Percentiles rank a stretch among this genome's conserved stretches.
Conservation (phyloP, 2,797 vertebrate species). For the Premnoplex brunnescens region DNA sequence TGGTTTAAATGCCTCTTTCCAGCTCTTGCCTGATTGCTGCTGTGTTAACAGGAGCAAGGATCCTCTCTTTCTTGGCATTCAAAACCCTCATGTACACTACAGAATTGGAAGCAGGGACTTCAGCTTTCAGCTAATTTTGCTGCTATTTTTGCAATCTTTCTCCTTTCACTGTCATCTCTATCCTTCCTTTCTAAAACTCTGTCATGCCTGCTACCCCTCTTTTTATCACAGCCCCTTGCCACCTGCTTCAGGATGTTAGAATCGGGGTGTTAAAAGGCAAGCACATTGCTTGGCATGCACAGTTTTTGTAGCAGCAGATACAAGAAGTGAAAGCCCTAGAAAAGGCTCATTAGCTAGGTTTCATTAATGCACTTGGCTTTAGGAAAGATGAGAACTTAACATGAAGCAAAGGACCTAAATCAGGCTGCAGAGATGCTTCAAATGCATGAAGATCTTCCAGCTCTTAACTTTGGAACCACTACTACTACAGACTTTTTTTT, state of each 20-base stretch:
- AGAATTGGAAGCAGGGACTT: not conserved
- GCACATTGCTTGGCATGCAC: not conserved
- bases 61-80: not conserved
- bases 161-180: not conserved
- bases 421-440: not conserved
- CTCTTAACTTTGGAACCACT: not conserved
- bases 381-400: not conserved
- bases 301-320: not conserved
- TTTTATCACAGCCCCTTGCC: not conserved
- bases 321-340: not conserved
- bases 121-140: not conserved
- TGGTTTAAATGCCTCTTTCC: constrained; percentile 12
- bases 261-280: not conserved
- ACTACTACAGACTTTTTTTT: not conserved
- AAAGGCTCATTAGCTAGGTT: not conserved
- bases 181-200: not conserved
- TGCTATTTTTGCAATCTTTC: not conserved
- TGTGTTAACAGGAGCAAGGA: not conserved
- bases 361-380: not conserved
- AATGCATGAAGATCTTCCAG: not conserved
- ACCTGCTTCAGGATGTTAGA: not conserved
- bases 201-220: not conserved
- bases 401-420: not conserved
- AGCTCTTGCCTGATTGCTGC: constrained; percentile 7
- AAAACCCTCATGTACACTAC: not conserved